Conservation (phyloP, 2,888 invertebrate genomes). For the Apoda limacodes region DNA sequence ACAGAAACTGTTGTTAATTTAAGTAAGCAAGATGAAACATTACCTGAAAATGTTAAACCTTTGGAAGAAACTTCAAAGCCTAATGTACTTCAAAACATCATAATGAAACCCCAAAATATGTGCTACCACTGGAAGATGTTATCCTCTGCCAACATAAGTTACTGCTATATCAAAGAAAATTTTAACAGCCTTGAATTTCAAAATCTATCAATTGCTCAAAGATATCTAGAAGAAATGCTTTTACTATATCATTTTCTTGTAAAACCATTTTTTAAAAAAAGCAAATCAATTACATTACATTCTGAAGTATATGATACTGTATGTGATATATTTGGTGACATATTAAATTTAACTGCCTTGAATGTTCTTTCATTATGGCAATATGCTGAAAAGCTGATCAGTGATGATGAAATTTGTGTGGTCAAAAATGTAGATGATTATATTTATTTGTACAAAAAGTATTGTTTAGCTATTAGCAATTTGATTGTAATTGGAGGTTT, state of each 20-base stretch:
- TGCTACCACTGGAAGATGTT: slow-evolving; percentile 62
- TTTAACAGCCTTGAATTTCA: slow-evolving; percentile 53
- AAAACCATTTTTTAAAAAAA: slow-evolving; percentile 75
- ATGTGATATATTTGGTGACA: slow-evolving; percentile 76
- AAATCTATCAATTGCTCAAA: slow-evolving; percentile 74
- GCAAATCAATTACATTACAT: slow-evolving; percentile 63
- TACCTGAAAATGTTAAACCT: slow-evolving; percentile 30
- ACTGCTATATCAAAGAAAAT: slow-evolving; percentile 52
- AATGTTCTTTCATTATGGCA: slow-evolving; percentile 78
- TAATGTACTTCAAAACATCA: slow-evolving; percentile 17
- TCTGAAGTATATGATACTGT: slow-evolving; percentile 73
- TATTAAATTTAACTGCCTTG: slow-evolving; percentile 75
- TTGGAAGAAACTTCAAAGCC: slow-evolving; percentile 28
- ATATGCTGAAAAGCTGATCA: slow-evolving; percentile 74
- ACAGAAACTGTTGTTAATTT: slow-evolving; percentile 56
- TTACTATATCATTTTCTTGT: slow-evolving; percentile 72
- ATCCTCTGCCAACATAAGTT: slow-evolving; percentile 57
- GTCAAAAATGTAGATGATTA: slow-evolving; percentile 79
- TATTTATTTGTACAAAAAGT: slow-evolving; percentile 77
- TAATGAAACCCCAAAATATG: slow-evolving; percentile 45
- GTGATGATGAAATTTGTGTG: slow-evolving; percentile 75
- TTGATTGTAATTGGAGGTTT: slow-evolving; percentile 80
- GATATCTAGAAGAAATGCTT: slow-evolving; percentile 77
- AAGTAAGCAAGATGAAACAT: slow-evolving; percentile 33
- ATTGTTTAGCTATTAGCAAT: slow-evolving; percentile 78